Percentiles rank a stretch among this genome's conserved stretches.
Evolutionary conservation across 2,797 vertebrate species (phyloP).

Genomic region (Kryptopterus vitreolus): DNA sequence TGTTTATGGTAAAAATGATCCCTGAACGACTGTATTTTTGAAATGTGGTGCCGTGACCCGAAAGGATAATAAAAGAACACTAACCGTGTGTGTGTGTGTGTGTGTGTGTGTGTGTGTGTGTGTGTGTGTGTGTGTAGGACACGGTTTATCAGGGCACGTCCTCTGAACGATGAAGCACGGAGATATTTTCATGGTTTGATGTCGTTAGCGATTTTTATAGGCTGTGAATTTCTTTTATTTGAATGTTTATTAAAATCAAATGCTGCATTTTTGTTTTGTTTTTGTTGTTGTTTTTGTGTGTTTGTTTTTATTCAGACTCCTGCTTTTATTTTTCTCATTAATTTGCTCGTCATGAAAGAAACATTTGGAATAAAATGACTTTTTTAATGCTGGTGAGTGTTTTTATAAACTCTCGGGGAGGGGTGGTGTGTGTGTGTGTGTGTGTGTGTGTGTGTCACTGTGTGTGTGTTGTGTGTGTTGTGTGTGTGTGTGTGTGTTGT

Average conservation of each 20-base stretch:
- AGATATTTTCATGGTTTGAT: not conserved
- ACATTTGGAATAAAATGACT: conserved; percentile 59
- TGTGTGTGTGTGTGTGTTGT: no score
- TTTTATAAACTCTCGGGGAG: conserved; percentile 26
- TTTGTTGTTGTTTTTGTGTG: conserved; percentile 4
- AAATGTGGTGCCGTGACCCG: not conserved
- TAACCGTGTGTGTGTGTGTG: no score
- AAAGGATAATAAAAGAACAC: no score
- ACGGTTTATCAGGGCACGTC: not conserved
- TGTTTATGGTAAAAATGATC: no score
- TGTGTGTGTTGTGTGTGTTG: not conserved
- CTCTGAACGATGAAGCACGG: not conserved
- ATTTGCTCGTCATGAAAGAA: conserved; percentile 28
- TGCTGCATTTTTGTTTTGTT: no score
- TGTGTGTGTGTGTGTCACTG: not conserved
- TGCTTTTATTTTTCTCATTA: not conserved
- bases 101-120: no score
- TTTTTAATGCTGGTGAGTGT: conserved; percentile 50
- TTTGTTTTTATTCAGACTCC: conserved; percentile 30
- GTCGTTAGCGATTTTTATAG: conserved; percentile 14
- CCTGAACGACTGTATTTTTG: no score
- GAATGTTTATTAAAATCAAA: conserved; percentile 25
- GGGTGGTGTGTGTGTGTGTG: not conserved
- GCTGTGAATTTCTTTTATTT: conserved; percentile 9
- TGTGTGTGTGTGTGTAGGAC: no score